Conservation (phyloP, 2,113 vertebrate genomes). For the Cryptomyrus ogoouensis region DNA sequence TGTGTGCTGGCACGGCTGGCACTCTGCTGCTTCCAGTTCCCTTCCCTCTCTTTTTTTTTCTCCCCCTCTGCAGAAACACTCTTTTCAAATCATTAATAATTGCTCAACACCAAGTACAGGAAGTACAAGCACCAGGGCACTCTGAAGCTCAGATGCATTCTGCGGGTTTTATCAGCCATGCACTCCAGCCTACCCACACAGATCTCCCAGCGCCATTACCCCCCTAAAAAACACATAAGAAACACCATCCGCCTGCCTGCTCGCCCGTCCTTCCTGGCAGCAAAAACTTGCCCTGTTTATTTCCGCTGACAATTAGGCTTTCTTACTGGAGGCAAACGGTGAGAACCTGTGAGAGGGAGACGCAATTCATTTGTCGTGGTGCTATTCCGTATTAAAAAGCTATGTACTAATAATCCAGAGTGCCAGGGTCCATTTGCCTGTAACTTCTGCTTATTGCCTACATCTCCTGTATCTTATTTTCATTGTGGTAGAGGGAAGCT, state of each 20-base stretch:
- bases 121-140: background rate
- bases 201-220: background rate
- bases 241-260: background rate
- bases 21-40: background rate
- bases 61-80: background rate
- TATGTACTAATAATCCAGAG: background rate
- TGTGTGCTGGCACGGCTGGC: background rate
- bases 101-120: constrained; percentile 8
- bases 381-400: background rate
- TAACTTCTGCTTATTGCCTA: background rate
- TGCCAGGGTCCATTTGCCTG: background rate
- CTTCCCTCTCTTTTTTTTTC: background rate
- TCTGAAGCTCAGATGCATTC: background rate
- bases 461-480: background rate
- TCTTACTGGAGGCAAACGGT: background rate
- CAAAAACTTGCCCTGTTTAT: background rate
- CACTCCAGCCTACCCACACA: background rate
- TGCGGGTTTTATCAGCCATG: background rate
- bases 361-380: background rate
- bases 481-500: background rate
- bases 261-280: background rate
- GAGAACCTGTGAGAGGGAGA: background rate
- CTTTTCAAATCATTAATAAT: constrained; percentile 20
- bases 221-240: background rate
- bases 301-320: background rate